A percentile compares a stretch with the other conserved stretches of the same genome.
phyloP scores from a whole-genome alignment of 2,888 invertebrate genomes.

The Lasioglossum figueresi region DNA sequence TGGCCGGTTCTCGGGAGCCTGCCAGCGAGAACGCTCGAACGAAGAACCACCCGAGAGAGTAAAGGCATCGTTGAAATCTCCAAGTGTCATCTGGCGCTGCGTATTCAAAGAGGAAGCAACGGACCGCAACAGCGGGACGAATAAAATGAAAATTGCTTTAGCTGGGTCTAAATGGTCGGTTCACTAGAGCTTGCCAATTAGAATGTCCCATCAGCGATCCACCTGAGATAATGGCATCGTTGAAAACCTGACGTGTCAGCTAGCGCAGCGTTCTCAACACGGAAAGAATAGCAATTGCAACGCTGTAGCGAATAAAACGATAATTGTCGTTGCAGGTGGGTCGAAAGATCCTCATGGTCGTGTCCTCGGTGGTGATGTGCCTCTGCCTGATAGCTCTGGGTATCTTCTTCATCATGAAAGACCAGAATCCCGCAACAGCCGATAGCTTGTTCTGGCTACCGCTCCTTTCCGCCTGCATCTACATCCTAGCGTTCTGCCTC shows the following conservation, averaged over 20 bases:
- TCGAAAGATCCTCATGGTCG: slow-evolving; percentile 89
- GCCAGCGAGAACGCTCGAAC: neutral
- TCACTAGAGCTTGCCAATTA: neutral
- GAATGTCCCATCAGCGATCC: neutral
- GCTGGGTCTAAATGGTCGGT: neutral
- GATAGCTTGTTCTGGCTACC: slow-evolving; percentile 81
- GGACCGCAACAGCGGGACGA: neutral
- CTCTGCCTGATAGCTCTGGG: slow-evolving; percentile 88
- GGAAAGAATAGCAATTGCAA: neutral
- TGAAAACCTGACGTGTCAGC: neutral
- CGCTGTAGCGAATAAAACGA: neutral
- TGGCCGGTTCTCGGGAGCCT: neutral
- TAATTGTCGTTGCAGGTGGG: slow-evolving; percentile 85
- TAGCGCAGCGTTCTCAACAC: neutral
- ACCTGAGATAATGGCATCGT: neutral
- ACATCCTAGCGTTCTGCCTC: slow-evolving; percentile 84
- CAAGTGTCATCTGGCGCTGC: neutral
- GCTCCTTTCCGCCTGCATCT: slow-evolving; percentile 81
- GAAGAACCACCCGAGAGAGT: neutral
- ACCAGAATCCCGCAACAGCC: slow-evolving; percentile 66
- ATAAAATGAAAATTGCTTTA: neutral
- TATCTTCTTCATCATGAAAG: slow-evolving; percentile 86
- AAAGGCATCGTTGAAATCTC: neutral
- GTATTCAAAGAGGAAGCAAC: neutral
- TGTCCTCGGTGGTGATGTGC: slow-evolving; percentile 89